These are phyloP conservation scores for Dryobotodes eremita DNA, from an alignment of 2,888 invertebrate genomes.

Conservation along the genomic window DNA sequence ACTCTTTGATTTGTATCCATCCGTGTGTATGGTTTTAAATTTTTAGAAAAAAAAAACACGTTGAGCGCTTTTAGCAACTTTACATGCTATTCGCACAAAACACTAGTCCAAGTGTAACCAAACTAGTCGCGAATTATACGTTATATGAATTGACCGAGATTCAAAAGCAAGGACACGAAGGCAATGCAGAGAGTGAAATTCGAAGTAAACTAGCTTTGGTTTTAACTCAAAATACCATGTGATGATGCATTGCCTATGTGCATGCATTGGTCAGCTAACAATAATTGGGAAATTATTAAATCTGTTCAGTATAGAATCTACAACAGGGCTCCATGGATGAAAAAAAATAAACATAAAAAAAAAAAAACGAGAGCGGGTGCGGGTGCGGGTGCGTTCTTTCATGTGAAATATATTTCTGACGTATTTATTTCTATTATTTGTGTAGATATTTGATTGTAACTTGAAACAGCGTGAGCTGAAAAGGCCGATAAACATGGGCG, in stretches of 20 bases:
- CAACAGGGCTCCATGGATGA: not conserved
- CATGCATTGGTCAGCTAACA: not conserved
- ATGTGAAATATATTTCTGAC: conserved; percentile 38
- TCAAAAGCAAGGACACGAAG: not conserved
- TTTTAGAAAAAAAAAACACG: no score
- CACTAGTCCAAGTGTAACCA: not conserved
- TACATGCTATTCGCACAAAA: not conserved
- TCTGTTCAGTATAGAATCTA: conserved; percentile 18
- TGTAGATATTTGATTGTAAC: not conserved
- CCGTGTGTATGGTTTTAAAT: not conserved
- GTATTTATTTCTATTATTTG: not conserved
- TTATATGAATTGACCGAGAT: not conserved
- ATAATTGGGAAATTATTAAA: not conserved
- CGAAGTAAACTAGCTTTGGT: not conserved
- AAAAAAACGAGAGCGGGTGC: conserved; percentile 50
- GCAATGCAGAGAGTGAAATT: not conserved
- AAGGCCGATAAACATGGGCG: conserved; percentile 76
- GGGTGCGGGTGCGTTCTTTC: conserved; percentile 79
- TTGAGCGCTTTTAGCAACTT: not conserved
- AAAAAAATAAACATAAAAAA: not conserved
- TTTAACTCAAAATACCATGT: not conserved
- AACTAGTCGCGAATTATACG: not conserved
- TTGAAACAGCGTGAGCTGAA: conserved; percentile 70
- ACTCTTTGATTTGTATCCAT: not conserved
- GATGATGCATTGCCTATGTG: not conserved